A percentile compares a stretch with the other conserved stretches of the same genome.
Conservation (phyloP, 2,113 vertebrate genomes). For the Pteropus alecto region DNA sequence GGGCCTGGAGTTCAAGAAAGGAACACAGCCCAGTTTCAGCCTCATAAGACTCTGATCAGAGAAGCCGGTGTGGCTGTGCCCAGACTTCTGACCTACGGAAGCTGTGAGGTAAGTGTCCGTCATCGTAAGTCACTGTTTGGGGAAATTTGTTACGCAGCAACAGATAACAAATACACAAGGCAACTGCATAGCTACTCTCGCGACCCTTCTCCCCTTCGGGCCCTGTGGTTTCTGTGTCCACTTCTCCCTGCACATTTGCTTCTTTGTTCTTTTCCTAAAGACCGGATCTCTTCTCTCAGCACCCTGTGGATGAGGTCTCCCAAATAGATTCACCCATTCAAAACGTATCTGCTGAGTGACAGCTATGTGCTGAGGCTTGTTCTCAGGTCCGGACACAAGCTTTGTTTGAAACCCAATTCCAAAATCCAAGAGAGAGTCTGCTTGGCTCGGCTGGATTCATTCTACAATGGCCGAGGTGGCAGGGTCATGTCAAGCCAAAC, state of each 20-base stretch:
- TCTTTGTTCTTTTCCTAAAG: not conserved
- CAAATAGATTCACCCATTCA: not conserved
- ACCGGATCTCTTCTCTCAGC: not conserved
- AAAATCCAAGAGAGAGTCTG: not conserved
- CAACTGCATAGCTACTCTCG: accelerated
- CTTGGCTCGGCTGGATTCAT: not conserved
- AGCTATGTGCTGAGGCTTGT: not conserved
- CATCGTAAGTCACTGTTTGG: not conserved
- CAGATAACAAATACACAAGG: not conserved
- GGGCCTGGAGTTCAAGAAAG: not conserved
- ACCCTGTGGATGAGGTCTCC: not conserved
- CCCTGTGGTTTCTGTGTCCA: not conserved
- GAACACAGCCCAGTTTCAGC: not conserved
- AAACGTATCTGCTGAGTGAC: not conserved
- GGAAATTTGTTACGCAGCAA: not conserved
- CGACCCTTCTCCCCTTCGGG: not conserved
- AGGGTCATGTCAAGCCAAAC: accelerated
- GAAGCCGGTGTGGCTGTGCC: not conserved
- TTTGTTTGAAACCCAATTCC: not conserved
- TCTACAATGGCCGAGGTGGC: not conserved
- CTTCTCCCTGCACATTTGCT: not conserved
- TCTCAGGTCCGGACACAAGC: not conserved
- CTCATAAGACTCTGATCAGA: not conserved
- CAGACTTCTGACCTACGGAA: not conserved
- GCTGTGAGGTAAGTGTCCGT: not conserved